Conservation (phyloP, 2,113 vertebrate genomes). For the Heliornis fulica region DNA sequence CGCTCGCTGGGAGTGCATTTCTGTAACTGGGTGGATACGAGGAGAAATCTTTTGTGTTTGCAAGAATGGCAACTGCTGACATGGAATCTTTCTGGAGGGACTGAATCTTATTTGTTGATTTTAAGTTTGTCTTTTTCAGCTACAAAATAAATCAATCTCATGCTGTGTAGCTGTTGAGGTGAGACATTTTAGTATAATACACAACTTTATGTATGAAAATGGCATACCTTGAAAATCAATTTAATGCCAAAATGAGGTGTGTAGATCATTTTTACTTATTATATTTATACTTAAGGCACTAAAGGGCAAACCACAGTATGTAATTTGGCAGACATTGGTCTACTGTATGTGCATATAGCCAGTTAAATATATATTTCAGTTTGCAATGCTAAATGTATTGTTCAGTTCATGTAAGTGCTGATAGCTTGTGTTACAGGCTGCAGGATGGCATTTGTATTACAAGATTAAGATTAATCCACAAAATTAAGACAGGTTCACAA, state of each 20-base stretch:
- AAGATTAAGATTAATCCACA: constrained; percentile 11
- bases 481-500: constrained; percentile 30
- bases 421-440: not conserved
- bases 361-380: not conserved
- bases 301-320: constrained; percentile 1
- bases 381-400: not conserved
- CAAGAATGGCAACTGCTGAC: not conserved
- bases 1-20: not conserved
- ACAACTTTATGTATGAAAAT: constrained; percentile 22
- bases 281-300: constrained; percentile 2
- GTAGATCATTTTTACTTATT: constrained; percentile 37
- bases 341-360: not conserved
- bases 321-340: not conserved
- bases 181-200: not conserved
- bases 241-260: constrained; percentile 20
- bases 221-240: constrained; percentile 46
- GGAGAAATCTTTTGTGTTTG: not conserved
- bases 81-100: not conserved
- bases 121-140: constrained; percentile 29
- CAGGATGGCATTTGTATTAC: not conserved
- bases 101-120: not conserved
- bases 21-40: not conserved
- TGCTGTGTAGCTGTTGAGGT: not conserved
- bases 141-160: constrained; percentile 48
- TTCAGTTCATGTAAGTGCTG: not conserved